These are phyloP conservation scores for Merluccius polli DNA, from an alignment of 2,797 vertebrate genomes.

Conservation along the genomic window DNA sequence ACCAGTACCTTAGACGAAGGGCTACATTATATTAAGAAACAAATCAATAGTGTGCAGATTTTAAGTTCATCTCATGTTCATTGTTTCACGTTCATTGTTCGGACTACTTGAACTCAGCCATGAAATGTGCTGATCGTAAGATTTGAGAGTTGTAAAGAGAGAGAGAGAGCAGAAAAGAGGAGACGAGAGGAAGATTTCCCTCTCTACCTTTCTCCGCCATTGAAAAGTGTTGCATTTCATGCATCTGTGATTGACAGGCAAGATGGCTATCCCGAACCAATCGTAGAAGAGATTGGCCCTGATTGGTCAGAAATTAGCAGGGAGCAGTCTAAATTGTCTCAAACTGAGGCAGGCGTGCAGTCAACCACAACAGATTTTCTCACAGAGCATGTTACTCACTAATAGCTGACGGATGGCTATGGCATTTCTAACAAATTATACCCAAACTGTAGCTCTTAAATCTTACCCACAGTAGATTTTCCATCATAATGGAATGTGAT, in stretches of 20 bases:
- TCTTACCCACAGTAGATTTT: neutral
- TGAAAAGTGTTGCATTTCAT: neutral
- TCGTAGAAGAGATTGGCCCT: neutral
- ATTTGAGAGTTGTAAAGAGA: neutral
- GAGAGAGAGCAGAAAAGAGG: too few relatives aligned
- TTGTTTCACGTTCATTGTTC: too few relatives aligned
- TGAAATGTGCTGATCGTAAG: neutral
- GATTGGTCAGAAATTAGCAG: neutral
- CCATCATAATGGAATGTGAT: neutral
- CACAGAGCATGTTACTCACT: neutral
- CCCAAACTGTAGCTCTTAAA: neutral
- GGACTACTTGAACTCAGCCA: too few relatives aligned
- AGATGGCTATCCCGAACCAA: neutral
- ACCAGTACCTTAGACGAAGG: too few relatives aligned
- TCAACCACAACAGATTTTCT: neutral
- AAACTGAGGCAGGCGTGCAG: neutral
- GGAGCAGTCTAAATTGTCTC: neutral
- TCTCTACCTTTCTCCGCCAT: neutral
- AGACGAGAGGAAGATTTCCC: too few relatives aligned
- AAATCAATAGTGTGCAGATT: too few relatives aligned
- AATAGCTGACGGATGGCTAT: neutral
- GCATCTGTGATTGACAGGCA: neutral
- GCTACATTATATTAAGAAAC: too few relatives aligned
- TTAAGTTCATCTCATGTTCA: too few relatives aligned
- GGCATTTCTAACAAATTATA: neutral